phyloP scores from a whole-genome alignment of 2,888 invertebrate species.

The Electrophaes corylata region DNA sequence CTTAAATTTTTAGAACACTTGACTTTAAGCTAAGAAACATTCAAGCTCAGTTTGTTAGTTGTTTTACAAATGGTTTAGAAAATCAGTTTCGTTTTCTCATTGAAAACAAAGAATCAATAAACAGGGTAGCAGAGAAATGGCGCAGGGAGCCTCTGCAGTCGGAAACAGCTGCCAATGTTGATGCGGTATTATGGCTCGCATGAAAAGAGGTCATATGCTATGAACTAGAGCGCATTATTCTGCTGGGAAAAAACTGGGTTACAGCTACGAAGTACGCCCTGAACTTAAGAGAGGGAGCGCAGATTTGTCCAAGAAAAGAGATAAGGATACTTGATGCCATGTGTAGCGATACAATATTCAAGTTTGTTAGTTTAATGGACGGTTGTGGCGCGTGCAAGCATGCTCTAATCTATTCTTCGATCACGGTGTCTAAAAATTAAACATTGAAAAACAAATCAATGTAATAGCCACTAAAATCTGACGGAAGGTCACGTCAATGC shows the following conservation, averaged over 20 bases:
- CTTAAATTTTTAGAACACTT: neutral
- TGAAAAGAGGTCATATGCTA: constrained; percentile 46
- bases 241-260: constrained; percentile 45
- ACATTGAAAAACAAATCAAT: constrained; percentile 18
- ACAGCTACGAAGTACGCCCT: constrained; percentile 6
- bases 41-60: neutral
- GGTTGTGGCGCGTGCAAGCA: neutral
- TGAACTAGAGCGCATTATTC: constrained; percentile 34
- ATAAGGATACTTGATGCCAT: constrained; percentile 10
- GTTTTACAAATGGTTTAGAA: constrained; percentile 3
- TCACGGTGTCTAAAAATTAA: constrained; percentile 3
- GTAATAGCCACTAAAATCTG: constrained; percentile 16
- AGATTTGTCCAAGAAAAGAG: constrained; percentile 20
- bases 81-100: constrained; percentile 17
- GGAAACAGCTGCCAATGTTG: constrained; percentile 54
- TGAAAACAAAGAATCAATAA: constrained; percentile 31
- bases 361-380: constrained; percentile 1
- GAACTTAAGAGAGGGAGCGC: constrained; percentile 16
- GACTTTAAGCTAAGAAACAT: neutral
- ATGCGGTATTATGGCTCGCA: constrained; percentile 42
- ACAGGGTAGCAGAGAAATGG: constrained; percentile 42
- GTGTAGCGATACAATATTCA: constrained; percentile 9
- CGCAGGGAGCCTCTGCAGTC: constrained; percentile 43
- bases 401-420: constrained; percentile 13
- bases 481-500: constrained; percentile 13